These are phyloP conservation scores for Anadara kagoshimensis DNA, from an alignment of 1,140 invertebrate species.

Conservation along the genomic window DNA sequence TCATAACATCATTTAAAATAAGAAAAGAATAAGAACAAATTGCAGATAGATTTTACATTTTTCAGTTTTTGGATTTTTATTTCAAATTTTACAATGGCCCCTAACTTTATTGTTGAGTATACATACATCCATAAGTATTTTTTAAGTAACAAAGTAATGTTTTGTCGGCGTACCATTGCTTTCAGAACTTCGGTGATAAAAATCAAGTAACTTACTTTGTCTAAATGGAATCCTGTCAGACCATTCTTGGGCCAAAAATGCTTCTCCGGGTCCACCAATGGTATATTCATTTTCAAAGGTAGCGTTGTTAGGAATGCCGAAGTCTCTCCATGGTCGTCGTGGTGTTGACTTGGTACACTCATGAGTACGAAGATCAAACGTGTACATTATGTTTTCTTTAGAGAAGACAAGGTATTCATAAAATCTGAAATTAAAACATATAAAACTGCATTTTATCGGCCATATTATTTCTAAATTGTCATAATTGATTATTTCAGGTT, in stretches of 20 bases:
- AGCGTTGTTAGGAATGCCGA: conserved; percentile 49
- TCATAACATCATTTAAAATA: no score
- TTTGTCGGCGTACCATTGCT: no score
- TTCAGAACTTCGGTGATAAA: no score
- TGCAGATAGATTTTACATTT: no score
- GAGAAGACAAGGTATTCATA: conserved; percentile 45
- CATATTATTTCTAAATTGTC: background rate
- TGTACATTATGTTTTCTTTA: conserved; percentile 41
- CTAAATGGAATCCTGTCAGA: conserved; percentile 47
- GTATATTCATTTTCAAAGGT: conserved; percentile 56
- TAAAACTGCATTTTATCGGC: background rate
- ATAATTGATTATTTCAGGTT: no score
- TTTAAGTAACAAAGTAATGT: conserved; percentile 20
- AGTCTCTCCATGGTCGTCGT: conserved; percentile 39
- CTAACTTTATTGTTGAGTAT: no score
- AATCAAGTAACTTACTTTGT: conserved; percentile 39
- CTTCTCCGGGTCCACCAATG: conserved; percentile 54
- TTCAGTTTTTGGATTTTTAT: no score
- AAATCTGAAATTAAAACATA: conserved; percentile 32
- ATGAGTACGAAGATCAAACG: conserved; percentile 41
- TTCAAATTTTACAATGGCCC: no score
- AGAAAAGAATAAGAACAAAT: no score
- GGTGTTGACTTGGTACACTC: conserved; percentile 38
- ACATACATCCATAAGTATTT: background rate
- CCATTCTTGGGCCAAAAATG: conserved; percentile 48